A percentile compares a stretch with the other conserved stretches of the same genome.
These are phyloP conservation scores for Streblospio benedicti DNA, from an alignment of 1,140 invertebrate genomes.

Conservation along the genomic window DNA sequence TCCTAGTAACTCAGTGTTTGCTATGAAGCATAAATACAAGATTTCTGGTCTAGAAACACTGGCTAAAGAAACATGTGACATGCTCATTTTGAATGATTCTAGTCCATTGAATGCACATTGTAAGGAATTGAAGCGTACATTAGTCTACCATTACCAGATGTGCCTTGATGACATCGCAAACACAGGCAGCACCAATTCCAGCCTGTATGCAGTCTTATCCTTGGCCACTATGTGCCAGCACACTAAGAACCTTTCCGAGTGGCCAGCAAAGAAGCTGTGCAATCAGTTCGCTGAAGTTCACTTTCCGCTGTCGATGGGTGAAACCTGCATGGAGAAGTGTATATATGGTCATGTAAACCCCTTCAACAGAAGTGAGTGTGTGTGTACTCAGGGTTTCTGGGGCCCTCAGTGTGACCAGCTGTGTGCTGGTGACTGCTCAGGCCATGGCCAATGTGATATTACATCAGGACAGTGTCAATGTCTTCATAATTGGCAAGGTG, in stretches of 20 bases:
- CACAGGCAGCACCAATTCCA: neutral
- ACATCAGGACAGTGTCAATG: conserved; percentile 22
- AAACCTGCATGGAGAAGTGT: conserved; percentile 9
- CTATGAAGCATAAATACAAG: too few relatives aligned
- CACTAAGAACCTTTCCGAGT: neutral
- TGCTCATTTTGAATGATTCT: too few relatives aligned
- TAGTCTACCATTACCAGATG: neutral
- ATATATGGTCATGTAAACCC: conserved; percentile 21
- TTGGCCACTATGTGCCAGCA: neutral
- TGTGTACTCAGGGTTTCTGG: conserved; percentile 23
- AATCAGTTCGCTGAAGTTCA: neutral
- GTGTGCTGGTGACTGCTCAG: conserved; percentile 21
- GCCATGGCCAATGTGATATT: conserved; percentile 20
- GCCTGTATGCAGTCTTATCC: neutral
- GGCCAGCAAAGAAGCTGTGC: neutral
- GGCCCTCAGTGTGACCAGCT: conserved; percentile 17
- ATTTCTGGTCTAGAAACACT: too few relatives aligned
- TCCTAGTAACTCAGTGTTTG: too few relatives aligned
- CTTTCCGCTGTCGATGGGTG: neutral
- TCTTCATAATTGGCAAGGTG: conserved; percentile 17
- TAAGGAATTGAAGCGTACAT: too few relatives aligned
- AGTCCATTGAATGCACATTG: too few relatives aligned
- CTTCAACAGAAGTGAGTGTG: conserved; percentile 10
- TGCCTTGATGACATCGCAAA: neutral
- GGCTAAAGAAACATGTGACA: too few relatives aligned